Conservation (phyloP, 2,113 vertebrate genomes). For the Lynx canadensis region DNA sequence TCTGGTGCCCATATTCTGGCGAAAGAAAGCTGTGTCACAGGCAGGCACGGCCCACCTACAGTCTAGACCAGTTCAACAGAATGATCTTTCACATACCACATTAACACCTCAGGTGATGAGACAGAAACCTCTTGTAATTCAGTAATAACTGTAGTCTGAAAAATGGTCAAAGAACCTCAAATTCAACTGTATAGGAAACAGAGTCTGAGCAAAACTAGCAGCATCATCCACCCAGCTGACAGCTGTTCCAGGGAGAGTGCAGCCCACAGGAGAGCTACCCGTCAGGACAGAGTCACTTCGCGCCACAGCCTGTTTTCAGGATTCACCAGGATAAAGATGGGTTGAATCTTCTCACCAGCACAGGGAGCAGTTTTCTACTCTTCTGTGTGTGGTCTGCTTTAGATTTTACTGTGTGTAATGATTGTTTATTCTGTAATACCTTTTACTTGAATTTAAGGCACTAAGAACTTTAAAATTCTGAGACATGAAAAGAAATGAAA, state of each 20-base stretch:
- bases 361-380: neutral
- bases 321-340: neutral
- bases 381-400: neutral
- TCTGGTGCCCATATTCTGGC: too few relatives aligned
- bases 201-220: neutral
- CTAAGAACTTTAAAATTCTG: conserved; percentile 13
- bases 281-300: too few relatives aligned
- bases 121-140: neutral
- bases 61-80: neutral
- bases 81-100: neutral
- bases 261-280: accelerated
- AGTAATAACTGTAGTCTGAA: neutral
- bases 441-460: conserved; percentile 23
- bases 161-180: neutral
- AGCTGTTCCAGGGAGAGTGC: neutral
- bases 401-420: neutral
- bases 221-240: neutral
- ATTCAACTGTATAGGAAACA: neutral
- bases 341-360: neutral
- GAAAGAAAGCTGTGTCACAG: too few relatives aligned
- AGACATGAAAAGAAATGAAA: conserved; percentile 24
- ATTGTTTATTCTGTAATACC: neutral
- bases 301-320: accelerated
- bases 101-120: neutral
- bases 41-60: neutral